Evolutionary conservation across 2,888 invertebrate genomes (phyloP), one percentile per base, ranked within the genome.

Genomic region (Dione vanillae): DNA sequence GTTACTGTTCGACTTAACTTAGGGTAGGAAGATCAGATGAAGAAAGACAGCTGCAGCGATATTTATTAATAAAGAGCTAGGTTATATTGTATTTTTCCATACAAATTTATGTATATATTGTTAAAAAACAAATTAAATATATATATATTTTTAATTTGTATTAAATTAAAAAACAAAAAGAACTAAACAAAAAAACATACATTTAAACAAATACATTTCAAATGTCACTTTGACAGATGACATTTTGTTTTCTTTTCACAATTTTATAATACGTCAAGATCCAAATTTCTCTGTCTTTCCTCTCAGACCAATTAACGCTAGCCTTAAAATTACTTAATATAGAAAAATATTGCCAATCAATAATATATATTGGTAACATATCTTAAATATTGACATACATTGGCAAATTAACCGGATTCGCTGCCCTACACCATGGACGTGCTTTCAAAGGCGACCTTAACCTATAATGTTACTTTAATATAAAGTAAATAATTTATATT

Each of bases 341-440:
- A 79, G 72, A 79, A 80, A 81, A 81, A 79, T 80, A 78, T 80
- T 79, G 80, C 79, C 79, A 78, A 78, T 79, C 67, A 79, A 77
- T 78, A 75, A 73, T 78, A 75, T 78, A 77, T 78, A 75, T 80
- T 81, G 81, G 81, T 83, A 81, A 81, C 80, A 75, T 79, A 77
- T 73, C 77, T 78, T 78, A 79, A 77, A 66, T 70, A 77, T 75
- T 76, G 72, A 78, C 75, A 80, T 77, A 81, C 75, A 77, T 79
- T 80, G 82, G 82, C 83, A 84, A 85, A 80, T 71, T 74, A 83
- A 82, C 65, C 78, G 79, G 69, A 78, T 85, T 87, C 85, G 85
- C 85, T 88, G 89, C 83, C 85, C 80, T 83, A 83, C 72, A 78
- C 73, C 77, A 78, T 89, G 89, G 89, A 89, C 88, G 89, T 89